phyloP scores from a whole-genome alignment of 1,140 invertebrate species.

The Sesamia nonagrioides region DNA sequence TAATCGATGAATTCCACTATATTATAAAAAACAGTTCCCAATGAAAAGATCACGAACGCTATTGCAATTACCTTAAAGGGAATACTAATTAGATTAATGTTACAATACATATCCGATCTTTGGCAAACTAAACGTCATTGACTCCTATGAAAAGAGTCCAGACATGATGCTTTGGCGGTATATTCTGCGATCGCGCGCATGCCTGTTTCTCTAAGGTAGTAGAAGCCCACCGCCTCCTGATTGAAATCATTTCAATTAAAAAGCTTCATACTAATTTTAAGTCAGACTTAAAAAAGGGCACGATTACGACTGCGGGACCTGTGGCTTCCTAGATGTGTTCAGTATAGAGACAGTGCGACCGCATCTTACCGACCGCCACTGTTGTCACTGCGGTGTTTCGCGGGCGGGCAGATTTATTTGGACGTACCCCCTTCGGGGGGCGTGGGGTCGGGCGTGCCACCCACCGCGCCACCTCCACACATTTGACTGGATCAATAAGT shows the following conservation, averaged over 20 bases:
- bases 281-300: too few species aligned
- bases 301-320: constrained; percentile 2
- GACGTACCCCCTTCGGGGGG: constrained; percentile 82
- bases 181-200: constrained; percentile 78
- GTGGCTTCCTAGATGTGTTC: constrained; percentile 52
- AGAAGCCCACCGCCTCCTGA: constrained; percentile 70
- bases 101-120: constrained; percentile 52
- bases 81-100: constrained; percentile 50
- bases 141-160: constrained; percentile 75
- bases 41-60: not conserved
- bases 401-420: constrained; percentile 87
- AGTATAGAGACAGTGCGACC: constrained; percentile 68
- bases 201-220: constrained; percentile 81
- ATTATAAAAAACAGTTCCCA: not conserved
- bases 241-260: constrained; percentile 82
- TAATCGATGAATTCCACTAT: not conserved
- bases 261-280: constrained; percentile 30
- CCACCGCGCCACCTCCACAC: constrained; percentile 87
- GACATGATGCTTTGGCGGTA: constrained; percentile 76
- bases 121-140: constrained; percentile 73
- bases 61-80: not conserved
- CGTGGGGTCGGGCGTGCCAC: constrained; percentile 79
- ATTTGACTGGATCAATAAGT: constrained; percentile 88
- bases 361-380: constrained; percentile 82
- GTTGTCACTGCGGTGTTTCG: constrained; percentile 87